These are phyloP conservation scores for Proisotoma minuta DNA, from an alignment of 2,888 invertebrate species.

Conservation along the genomic window DNA sequence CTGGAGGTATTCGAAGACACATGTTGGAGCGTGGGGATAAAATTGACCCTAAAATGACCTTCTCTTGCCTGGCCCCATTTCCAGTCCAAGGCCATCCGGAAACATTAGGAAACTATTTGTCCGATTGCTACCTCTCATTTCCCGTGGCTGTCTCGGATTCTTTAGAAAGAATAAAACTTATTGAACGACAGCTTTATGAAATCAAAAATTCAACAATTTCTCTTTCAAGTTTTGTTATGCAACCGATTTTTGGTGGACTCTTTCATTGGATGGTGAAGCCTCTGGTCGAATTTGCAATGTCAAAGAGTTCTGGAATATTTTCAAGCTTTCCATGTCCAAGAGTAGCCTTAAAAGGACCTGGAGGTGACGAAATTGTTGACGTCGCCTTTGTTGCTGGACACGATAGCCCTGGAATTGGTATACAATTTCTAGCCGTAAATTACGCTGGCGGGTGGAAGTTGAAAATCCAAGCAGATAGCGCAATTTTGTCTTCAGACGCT, in stretches of 20 bases:
- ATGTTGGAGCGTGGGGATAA: conserved; percentile 1
- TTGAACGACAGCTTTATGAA: background rate
- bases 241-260: conserved; percentile 6
- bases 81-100: conserved; percentile 5
- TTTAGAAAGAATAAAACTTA: background rate
- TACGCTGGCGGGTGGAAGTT: background rate
- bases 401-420: conserved; percentile 9
- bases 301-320: conserved; percentile 1
- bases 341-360: background rate
- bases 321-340: conserved; percentile 7
- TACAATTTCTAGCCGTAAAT: conserved; percentile 5
- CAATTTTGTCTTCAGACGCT: background rate
- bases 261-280: conserved; percentile 9
- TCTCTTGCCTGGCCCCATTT: conserved; percentile 1
- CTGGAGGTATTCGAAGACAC: conserved; percentile 3
- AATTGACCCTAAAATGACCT: background rate
- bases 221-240: conserved; percentile 6
- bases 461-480: conserved; percentile 12
- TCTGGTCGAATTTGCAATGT: background rate
- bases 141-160: background rate
- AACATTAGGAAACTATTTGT: conserved; percentile 10
- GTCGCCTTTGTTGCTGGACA: background rate
- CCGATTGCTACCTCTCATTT: conserved; percentile 2
- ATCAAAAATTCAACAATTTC: conserved; percentile 2
- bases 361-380: background rate